Evolutionary conservation across 2,113 vertebrate genomes (phyloP), one percentile per base, ranked within the genome.

Genomic region (Phoxinus phoxinus): DNA sequence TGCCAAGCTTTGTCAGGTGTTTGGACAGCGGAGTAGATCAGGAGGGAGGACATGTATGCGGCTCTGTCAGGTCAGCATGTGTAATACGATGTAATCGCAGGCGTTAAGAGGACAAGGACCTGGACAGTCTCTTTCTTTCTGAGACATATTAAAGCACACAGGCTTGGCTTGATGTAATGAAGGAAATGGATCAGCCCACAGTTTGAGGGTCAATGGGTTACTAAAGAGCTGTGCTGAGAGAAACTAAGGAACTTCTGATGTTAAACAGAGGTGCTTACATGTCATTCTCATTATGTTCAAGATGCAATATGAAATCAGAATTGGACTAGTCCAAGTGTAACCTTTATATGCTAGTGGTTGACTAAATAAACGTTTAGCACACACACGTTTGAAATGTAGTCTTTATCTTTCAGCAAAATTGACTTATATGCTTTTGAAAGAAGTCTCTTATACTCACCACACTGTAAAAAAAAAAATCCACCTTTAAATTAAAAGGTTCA

Each of bases 1-100:
- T 48, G 83, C 87, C 81, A 83, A 86, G 84, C 51, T 69, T 21
- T 80, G 81, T 91, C 91, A 91, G 92, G 90, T 93, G 94, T 90
- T 91, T 85, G 86, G 86, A 83, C 21, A 84, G 87, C 71, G 78
- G 83, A 86, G 90, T 82, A 63, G 91, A 91, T 80, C 92, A 91
- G 86, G 86, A 89, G 56, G 84, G 59, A 89, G 84, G 75, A 87
- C 67, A 82, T 88, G 58, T 86, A 90, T 86, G 69, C 23, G 12
- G 84, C 83, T 88, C 91, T 91, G 90, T 91, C 91, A 89, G 88
- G 88, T 91, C 89, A 92, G 90, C 89, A 92, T 91, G 91, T 93
- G 93, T 93, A 91, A 92, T 90, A 89, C 91, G 92, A 94, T 94
- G 93, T 93, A 94, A 94, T 93, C 90, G 84, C 87, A 89, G 86